Evolutionary conservation across 2,888 invertebrate genomes (phyloP), one percentile per base, ranked within the genome.

Genomic region (Ennomos fuscantarius): DNA sequence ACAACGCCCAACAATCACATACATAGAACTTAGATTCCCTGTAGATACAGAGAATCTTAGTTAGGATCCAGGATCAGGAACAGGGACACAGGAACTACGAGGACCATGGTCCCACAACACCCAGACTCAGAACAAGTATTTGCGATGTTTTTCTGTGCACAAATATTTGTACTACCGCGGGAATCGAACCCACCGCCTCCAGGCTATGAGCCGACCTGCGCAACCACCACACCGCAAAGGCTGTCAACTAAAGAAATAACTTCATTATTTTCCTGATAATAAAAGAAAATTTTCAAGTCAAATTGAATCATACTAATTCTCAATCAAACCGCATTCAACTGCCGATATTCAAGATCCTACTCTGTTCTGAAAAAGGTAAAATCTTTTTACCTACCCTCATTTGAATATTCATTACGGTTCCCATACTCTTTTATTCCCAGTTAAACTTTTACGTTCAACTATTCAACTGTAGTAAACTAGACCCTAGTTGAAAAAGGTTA

Each of bases 301-400:
- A 60, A 63, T 64, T 60, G 55, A 46, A 41, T 24, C 24, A 24
- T 24, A 53, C 50, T 47, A 58, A 60, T 51, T 47, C 50, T 47
- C 60, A 72, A 72, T 72, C 71, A 72, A 61, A 41, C 44, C 42
- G 51, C 58, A 72, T 72, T 70, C 69, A 72, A 49, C 34, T 31
- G 34, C 11, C 9, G 46, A 62, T 62, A 47, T 61, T 58, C 34
- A 44, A 43, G 37, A 42, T 39, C 12, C 34, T 43, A 34, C 32
- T 35, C 8, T 11, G 13, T 12, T 35, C 9, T 32, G 33, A 43
- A 12, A 35, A 44, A 50, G 24, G 24, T 6, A 34, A 13, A 12
- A 8, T 33, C 8, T 44, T 44, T 34, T 33, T 24, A 11, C 39
- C 44, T 48, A n/a, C 2, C 12, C 12, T 43, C 15, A 43, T 33